Conservation (phyloP, 2,888 invertebrate species). For the Pemphredon lugubris region DNA sequence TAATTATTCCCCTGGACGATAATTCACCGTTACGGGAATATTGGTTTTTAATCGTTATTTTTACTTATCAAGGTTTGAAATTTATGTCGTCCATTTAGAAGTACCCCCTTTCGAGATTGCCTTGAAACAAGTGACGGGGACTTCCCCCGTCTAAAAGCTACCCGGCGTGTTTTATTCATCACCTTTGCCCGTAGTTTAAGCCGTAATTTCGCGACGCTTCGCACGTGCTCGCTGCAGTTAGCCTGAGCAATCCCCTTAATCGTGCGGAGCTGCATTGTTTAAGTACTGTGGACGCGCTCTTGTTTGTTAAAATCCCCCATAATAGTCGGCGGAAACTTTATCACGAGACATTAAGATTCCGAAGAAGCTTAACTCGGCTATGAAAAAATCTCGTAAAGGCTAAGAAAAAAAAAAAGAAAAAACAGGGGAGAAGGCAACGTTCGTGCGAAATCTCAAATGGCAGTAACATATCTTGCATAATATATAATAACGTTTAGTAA, state of each 20-base stretch:
- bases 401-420: no score
- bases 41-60: no score
- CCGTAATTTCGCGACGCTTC: constrained; percentile 47
- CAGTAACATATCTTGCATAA: background rate
- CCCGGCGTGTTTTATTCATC: constrained; percentile 52
- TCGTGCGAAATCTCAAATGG: background rate
- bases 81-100: constrained; percentile 18
- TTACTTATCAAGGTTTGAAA: constrained; percentile 2
- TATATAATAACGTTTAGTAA: no score
- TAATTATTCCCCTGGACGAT: background rate
- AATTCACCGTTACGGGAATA: background rate
- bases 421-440: no score
- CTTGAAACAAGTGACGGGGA: background rate
- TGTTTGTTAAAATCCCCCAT: constrained; percentile 49
- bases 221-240: constrained; percentile 32
- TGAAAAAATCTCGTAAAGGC: constrained; percentile 17
- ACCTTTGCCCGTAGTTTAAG: constrained; percentile 39
- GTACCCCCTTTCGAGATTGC: background rate
- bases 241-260: constrained; percentile 49
- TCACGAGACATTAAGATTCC: constrained; percentile 16
- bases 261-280: constrained; percentile 49
- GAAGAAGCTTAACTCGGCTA: constrained; percentile 23
- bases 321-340: constrained; percentile 35
- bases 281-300: constrained; percentile 31
- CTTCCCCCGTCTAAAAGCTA: constrained; percentile 13